Evolutionary conservation across 2,888 invertebrate genomes (phyloP).

Genomic region (Metalampra italica): DNA sequence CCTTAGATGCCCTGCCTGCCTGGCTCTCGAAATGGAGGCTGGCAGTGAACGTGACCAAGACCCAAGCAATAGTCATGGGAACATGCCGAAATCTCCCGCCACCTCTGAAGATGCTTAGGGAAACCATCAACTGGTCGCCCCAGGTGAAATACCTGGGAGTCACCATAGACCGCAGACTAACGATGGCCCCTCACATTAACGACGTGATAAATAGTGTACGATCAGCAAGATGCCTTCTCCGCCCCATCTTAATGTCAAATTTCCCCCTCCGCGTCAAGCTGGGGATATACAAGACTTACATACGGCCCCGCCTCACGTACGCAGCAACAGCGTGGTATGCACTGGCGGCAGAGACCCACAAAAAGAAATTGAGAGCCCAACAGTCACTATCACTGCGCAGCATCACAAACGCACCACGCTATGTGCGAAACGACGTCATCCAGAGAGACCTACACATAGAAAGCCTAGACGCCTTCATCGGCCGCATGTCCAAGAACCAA

Average conservation of each 20-base stretch:
- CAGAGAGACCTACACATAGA: too few species aligned
- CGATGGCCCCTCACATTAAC: slow-evolving; percentile 13
- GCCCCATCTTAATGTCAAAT: slow-evolving; percentile 13
- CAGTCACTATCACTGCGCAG: too few species aligned
- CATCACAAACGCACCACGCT: too few species aligned
- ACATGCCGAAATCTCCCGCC: background rate
- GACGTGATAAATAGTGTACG: slow-evolving; percentile 7
- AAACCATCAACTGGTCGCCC: slow-evolving; percentile 9
- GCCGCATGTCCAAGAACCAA: too few species aligned
- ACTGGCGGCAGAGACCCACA: too few species aligned
- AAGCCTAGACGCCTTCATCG: too few species aligned
- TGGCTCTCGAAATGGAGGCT: background rate
- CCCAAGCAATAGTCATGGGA: background rate
- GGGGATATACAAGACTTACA: slow-evolving; percentile 16
- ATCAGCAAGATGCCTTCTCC: slow-evolving; percentile 7
- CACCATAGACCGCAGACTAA: slow-evolving; percentile 15
- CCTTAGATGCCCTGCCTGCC: background rate
- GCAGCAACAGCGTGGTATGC: too few species aligned
- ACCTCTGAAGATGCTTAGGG: slow-evolving; percentile 1
- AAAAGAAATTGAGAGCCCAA: too few species aligned
- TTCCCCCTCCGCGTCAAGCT: slow-evolving; percentile 19
- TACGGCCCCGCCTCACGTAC: slow-evolving; percentile 16
- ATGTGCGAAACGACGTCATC: too few species aligned
- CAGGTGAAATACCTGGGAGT: slow-evolving; percentile 19
- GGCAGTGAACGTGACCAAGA: slow-evolving; percentile 2